phyloP scores from a whole-genome alignment of 1,140 invertebrate species.

The Acromyrmex echinatior region DNA sequence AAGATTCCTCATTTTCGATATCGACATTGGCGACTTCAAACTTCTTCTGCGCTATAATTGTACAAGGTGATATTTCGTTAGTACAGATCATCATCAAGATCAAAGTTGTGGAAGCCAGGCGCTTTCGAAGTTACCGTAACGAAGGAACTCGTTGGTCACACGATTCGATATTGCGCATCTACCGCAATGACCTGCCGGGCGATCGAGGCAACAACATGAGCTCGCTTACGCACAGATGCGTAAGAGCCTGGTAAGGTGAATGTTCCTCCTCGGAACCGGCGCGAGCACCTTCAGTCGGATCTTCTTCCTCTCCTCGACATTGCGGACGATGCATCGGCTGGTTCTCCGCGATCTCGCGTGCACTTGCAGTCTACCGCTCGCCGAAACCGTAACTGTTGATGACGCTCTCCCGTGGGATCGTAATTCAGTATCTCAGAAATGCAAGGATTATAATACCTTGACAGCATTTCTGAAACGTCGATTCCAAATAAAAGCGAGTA shows the following conservation, averaged over 20 bases:
- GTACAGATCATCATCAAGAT: constrained; percentile 42
- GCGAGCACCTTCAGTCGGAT: constrained; percentile 79
- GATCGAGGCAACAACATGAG: constrained; percentile 45
- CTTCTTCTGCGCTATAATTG: neutral
- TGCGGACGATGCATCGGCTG: constrained; percentile 71
- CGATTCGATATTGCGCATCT: neutral
- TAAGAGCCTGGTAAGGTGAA: constrained; percentile 78
- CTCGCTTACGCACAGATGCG: constrained; percentile 75
- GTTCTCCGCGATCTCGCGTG: constrained; percentile 43
- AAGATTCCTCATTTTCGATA: neutral
- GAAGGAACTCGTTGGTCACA: constrained; percentile 59
- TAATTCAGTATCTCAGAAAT: neutral
- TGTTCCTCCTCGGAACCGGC: constrained; percentile 75
- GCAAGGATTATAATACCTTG: too few species aligned
- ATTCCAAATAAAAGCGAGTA: too few species aligned
- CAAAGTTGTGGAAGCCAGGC: constrained; percentile 45
- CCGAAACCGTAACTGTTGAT: constrained; percentile 36
- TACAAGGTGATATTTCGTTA: neutral
- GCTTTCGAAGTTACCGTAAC: constrained; percentile 34
- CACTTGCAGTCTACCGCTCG: constrained; percentile 43
- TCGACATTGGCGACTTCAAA: constrained; percentile 1
- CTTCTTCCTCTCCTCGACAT: constrained; percentile 79
- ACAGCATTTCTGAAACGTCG: neutral
- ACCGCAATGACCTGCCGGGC: neutral
- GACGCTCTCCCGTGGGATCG: neutral